A percentile compares a stretch with the other conserved stretches of the same genome.
Conservation (phyloP, 2,113 vertebrate species). For the Corvus moneduloides region DNA sequence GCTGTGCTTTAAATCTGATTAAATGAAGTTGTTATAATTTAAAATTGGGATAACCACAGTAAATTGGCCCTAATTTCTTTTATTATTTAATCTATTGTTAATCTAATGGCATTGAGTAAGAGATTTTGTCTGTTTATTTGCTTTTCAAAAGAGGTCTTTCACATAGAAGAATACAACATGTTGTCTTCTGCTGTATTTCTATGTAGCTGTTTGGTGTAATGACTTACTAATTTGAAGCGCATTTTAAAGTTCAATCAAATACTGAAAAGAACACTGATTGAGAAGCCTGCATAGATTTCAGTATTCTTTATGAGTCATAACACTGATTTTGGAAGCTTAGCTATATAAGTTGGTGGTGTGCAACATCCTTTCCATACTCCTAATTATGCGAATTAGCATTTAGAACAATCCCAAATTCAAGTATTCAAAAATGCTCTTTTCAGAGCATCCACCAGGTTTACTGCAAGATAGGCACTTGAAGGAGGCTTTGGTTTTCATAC, state of each 20-base stretch:
- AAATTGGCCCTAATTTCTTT: constrained; percentile 38
- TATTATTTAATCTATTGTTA: constrained; percentile 35
- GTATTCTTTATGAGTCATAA: constrained; percentile 56
- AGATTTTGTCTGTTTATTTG: constrained; percentile 44
- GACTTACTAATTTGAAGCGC: constrained; percentile 47
- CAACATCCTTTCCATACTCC: constrained; percentile 27
- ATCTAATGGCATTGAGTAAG: constrained; percentile 37
- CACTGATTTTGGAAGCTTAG: constrained; percentile 58
- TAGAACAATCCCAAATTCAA: constrained; percentile 64
- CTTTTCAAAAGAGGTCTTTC: constrained; percentile 39
- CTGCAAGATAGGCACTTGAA: constrained; percentile 68
- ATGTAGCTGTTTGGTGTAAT: constrained; percentile 35
- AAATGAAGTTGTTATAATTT: constrained; percentile 35
- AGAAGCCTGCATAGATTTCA: constrained; percentile 60
- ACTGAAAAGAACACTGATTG: constrained; percentile 58
- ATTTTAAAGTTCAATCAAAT: constrained; percentile 56
- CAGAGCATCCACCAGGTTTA: constrained; percentile 68
- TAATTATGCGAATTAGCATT: constrained; percentile 62
- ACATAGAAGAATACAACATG: constrained; percentile 15
- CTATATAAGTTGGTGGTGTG: constrained; percentile 35
- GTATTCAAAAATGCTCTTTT: constrained; percentile 68
- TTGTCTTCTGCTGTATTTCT: constrained; percentile 26
- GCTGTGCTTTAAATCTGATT: constrained; percentile 23
- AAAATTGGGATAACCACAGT: constrained; percentile 6
- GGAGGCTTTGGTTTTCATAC: constrained; percentile 51